Base-by-base conservation (phyloP, 1,140 invertebrate species). In the Mizuhopecten yessoensis region DNA sequence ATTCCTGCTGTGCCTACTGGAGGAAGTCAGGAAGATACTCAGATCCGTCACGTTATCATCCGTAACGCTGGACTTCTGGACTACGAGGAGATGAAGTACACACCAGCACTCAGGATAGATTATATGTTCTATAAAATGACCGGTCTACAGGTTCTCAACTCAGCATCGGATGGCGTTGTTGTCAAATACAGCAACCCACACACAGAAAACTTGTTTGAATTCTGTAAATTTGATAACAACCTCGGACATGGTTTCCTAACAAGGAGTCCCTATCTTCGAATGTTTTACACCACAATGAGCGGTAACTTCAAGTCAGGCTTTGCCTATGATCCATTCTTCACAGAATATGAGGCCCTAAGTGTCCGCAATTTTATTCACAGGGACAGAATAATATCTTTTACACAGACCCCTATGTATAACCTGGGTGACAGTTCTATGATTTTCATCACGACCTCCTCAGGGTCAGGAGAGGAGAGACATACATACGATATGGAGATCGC, bases 31-130 rank as follows among this genome's bases (percentile, higher is more conserved):
- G 75, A 87, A 29, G 90, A 94, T 33, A 95, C 95, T 1, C 93
- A 94, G 86, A 92, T 96, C 17, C 92, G 93, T 10, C 92, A 94
- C 88, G 92, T 95, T 0, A 92, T 91, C 13, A 94, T 96, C 86
- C 91, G 94, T 34, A 93, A 94, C 87, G 98, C 99, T 9, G 99
- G 99, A 0, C 97, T 99, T 0, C 97, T 99, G 29, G 99, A 99
- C 97, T 99, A 99, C 95, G 97, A 98, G 0, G 99, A 98, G 0
- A 98, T 98, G 96, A 96, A 97, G 3, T 99, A 99, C 93, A 99
- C 98, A 95, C 98, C 96, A 34, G 99, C 99, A 0, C 96, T 99
- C 1, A 99, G 99, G 97, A 98, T 99, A 90, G 99, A 99, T 96
- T 99, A 99, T 96, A 98, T 99, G 88, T 97, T 98, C 89, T 99